phyloP scores from a whole-genome alignment of 1,140 invertebrate genomes.

The Calephelis nemesis region DNA sequence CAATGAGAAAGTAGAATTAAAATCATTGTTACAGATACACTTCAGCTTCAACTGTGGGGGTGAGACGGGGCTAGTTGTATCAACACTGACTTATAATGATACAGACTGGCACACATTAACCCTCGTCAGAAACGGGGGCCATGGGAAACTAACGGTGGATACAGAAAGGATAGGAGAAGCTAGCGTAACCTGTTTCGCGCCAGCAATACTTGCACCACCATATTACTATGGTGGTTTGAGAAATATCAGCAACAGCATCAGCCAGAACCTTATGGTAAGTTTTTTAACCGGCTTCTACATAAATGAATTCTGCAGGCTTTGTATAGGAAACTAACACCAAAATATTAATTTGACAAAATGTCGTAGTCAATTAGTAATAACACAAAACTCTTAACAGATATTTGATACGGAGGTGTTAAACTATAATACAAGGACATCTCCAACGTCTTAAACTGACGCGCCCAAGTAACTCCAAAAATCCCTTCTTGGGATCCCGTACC shows the following conservation, averaged over 20 bases:
- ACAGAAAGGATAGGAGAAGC: constrained; percentile 79
- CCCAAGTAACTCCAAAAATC: no score
- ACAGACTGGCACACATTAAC: constrained; percentile 91
- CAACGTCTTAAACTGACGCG: no score
- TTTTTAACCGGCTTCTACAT: background rate
- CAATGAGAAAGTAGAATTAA: no score
- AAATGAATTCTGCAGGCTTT: no score
- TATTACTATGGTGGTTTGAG: constrained; percentile 88
- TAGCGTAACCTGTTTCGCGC: constrained; percentile 78
- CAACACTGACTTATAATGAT: constrained; percentile 85
- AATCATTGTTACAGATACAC: constrained; percentile 42
- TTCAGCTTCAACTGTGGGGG: constrained; percentile 81
- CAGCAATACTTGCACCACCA: constrained; percentile 84
- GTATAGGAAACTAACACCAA: no score
- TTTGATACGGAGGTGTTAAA: no score
- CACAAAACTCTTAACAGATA: no score
- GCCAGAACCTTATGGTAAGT: constrained; percentile 48
- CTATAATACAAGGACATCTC: no score
- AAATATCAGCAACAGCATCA: constrained; percentile 42
- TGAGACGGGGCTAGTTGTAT: constrained; percentile 82
- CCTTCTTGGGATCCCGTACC: no score
- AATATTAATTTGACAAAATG: no score
- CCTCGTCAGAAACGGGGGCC: constrained; percentile 80
- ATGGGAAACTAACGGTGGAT: constrained; percentile 86
- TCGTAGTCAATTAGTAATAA: no score